Percentiles rank a stretch among this genome's conserved stretches.
These are phyloP conservation scores for Burhinus bistriatus DNA, from an alignment of 2,113 vertebrate genomes.

Conservation along the genomic window DNA sequence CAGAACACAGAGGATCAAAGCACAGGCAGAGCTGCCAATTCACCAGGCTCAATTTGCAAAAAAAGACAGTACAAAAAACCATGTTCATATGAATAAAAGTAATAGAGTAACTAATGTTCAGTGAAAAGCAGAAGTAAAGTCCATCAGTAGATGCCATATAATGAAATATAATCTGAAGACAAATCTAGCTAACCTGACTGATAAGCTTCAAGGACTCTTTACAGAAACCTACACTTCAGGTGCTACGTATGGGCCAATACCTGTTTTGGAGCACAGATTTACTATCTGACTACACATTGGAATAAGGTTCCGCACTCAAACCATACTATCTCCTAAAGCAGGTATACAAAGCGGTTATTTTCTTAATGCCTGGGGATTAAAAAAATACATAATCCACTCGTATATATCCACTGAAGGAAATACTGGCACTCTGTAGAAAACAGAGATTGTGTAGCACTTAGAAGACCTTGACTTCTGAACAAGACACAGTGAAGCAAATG, in stretches of 20 bases:
- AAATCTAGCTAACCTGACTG: neutral
- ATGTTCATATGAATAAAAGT: neutral
- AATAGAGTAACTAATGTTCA: neutral
- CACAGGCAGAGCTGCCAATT: neutral
- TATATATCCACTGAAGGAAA: neutral
- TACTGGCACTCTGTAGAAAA: neutral
- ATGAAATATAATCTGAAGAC: neutral
- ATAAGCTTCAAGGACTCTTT: neutral
- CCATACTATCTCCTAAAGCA: neutral
- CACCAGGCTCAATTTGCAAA: neutral
- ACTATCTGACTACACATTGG: neutral
- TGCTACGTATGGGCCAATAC: neutral
- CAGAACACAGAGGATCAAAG: neutral
- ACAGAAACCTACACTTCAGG: neutral
- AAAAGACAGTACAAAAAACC: too few relatives aligned
- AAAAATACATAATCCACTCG: neutral
- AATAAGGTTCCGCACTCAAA: neutral
- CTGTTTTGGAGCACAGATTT: neutral
- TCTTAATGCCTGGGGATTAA: neutral
- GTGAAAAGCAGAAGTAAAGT: neutral
- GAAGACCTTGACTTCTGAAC: neutral
- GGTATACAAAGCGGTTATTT: neutral
- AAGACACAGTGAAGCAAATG: neutral
- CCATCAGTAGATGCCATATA: neutral
- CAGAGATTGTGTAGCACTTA: neutral